Evolutionary conservation across 2,113 vertebrate species (phyloP), one percentile per base, ranked within the genome.

Genomic region (Myotis lucifugus): DNA sequence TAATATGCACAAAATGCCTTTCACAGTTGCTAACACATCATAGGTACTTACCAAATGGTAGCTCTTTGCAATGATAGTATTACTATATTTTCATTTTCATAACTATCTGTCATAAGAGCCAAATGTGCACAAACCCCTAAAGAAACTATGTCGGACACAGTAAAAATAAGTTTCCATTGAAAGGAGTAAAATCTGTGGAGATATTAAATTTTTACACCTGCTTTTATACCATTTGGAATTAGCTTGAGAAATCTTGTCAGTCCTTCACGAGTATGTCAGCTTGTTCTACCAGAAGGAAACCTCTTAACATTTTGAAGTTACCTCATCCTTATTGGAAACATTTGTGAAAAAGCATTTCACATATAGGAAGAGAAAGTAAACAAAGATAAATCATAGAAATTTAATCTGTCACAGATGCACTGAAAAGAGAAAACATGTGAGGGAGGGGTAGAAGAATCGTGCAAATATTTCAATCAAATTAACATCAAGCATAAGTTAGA

Each of bases 381-480:
- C 72, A 94, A 88, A 88, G 23, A 73, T 54, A 85, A 73, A 73
- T 86, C 48, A 81, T 15, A 92, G 81, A 95, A 74, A 82, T 66
- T 91, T 73, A 95, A 81, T 79, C 50, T 96, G 70, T 12, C 32
- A 82, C 64, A 81, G 81, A 77, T 70, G 61, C 34, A 91, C 69
- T 74, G 59, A 59, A 90, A 77, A 84, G 13, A 95, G 69, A 59
- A 85, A 96, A 78, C 66, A 2, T 87, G 5, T 69, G 6, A n/a
- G 61, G 64, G 27, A 54, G 42, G 50, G 34, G 34, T n/a, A 78
- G n/a, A 40, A 77, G 67, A 87, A 48, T 73, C 85, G 29, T 94
- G 19, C 61, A 95, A 97, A 90, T 85, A 93, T 78, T 81, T 91
- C 88, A 18, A 96, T 95, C 85, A 96, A 88, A 78, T 77, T 34